These are phyloP conservation scores for Larimichthys crocea DNA, from an alignment of 2,113 vertebrate genomes.

Conservation along the genomic window DNA sequence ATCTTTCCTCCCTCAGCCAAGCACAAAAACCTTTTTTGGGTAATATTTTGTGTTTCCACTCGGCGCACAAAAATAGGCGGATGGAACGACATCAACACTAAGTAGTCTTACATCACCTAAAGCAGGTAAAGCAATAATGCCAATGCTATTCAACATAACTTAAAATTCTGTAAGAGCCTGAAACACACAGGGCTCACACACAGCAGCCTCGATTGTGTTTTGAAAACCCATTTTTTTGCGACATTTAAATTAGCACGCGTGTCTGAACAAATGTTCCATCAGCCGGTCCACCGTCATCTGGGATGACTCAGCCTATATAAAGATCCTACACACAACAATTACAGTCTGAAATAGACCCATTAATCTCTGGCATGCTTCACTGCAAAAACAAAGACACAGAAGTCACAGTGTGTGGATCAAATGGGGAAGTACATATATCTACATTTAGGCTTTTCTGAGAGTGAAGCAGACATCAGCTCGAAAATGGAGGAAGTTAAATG, in stretches of 20 bases:
- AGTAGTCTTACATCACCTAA: neutral
- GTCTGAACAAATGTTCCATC: conserved; percentile 50
- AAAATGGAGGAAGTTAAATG: conserved; percentile 55
- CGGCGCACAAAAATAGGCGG: neutral
- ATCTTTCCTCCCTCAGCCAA: neutral
- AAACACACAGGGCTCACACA: conserved; percentile 7
- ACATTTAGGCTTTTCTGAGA: conserved; percentile 46
- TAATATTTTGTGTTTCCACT: neutral
- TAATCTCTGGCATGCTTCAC: conserved; percentile 46
- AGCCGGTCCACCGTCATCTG: conserved; percentile 29
- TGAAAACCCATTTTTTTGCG: conserved; percentile 11
- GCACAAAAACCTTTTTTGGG: neutral
- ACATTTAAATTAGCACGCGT: conserved; percentile 24
- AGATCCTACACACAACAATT: conserved; percentile 30
- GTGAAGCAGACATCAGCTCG: conserved; percentile 47
- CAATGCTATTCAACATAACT: neutral
- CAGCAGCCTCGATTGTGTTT: conserved; percentile 9
- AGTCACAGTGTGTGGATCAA: conserved; percentile 45
- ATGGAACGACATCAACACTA: neutral
- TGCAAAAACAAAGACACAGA: conserved; percentile 38
- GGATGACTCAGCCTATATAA: conserved; percentile 47
- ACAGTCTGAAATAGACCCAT: conserved; percentile 56
- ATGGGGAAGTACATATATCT: conserved; percentile 55
- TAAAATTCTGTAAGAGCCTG: neutral
- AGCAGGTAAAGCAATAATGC: too few species aligned